Base-by-base conservation (phyloP, 1,140 invertebrate genomes). In the Temnothorax curvispinosus region DNA sequence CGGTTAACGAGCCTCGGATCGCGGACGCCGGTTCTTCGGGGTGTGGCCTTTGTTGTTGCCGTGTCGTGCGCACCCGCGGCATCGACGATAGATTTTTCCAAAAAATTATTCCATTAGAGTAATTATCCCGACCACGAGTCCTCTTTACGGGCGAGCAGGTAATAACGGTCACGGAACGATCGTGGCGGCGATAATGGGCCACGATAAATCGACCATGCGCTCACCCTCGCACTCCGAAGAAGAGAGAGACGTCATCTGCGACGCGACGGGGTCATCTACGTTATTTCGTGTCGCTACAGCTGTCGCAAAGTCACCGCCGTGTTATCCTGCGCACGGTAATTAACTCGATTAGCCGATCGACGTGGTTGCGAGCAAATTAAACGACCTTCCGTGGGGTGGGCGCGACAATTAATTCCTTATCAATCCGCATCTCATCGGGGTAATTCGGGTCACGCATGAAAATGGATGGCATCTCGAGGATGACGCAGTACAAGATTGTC, bases 101-200 rank as follows among this genome's bases (percentile, higher is more conserved):
- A 91, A 91, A 91, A 90, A 90, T 90, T 90, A 84, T 90, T 94
- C 93, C 94, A 95, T 94, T 95, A 94, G 87, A 91, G 92, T 94
- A 94, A 95, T 94, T 95, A 92, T 93, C 89, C 90, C 90, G 71
- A 52, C 35, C 47, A 54, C 71, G 75, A 90, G 72, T 82, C 72
- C 87, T 81, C 77, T 89, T 85, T 62, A 72, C 89, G 88, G 62
- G 64, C 71, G 87, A 60, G 65, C 75, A 78, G 91, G 88, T 93
- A 94, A 93, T 94, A 93, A 93, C 85, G 75, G 91, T 91, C 93
- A 93, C 91, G 93, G 86, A 91, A 92, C 85, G 91, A 92, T 93
- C 87, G 84, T 69, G 81, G 32, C 41, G 54, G 85, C 69, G 92
- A 93, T 92, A 93, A 92, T 93, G 86, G 71, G 85, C 67, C 54